phyloP scores from a whole-genome alignment of 2,113 vertebrate species.

The Tachysurus fulvidraco region DNA sequence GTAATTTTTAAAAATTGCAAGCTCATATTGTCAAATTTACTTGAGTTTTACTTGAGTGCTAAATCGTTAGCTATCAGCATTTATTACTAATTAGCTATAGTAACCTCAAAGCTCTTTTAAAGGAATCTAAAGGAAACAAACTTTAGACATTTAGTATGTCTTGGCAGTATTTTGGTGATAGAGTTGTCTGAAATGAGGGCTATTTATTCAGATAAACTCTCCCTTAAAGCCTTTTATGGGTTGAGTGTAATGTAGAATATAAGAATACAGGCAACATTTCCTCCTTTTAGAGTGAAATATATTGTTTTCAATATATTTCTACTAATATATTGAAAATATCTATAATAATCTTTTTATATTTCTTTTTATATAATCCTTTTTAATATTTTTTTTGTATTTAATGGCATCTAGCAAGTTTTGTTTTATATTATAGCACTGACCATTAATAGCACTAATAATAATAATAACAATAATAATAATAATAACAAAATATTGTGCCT shows the following conservation, averaged over 20 bases:
- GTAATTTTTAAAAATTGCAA: no score
- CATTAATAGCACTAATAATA: neutral
- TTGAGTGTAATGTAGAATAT: neutral
- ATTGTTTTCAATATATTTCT: neutral
- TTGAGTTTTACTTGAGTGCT: neutral
- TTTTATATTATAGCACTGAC: neutral
- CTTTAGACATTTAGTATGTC: neutral
- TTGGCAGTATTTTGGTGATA: neutral
- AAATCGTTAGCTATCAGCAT: neutral
- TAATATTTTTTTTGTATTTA: no score
- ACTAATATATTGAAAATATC: no score
- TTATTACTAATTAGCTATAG: neutral
- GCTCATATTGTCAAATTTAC: no score
- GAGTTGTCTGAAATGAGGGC: neutral
- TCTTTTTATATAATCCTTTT: no score
- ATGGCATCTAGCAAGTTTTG: neutral
- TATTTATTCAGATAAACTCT: neutral
- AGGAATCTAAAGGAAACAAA: neutral
- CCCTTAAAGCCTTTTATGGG: neutral
- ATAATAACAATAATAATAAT: constrained; percentile 36
- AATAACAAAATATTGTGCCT: constrained; percentile 58
- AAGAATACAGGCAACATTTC: neutral
- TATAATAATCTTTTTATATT: no score
- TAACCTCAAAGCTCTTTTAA: neutral
- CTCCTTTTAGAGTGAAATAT: neutral